Conservation (phyloP, 2,797 vertebrate genomes). For the Microtus agrestis region DNA sequence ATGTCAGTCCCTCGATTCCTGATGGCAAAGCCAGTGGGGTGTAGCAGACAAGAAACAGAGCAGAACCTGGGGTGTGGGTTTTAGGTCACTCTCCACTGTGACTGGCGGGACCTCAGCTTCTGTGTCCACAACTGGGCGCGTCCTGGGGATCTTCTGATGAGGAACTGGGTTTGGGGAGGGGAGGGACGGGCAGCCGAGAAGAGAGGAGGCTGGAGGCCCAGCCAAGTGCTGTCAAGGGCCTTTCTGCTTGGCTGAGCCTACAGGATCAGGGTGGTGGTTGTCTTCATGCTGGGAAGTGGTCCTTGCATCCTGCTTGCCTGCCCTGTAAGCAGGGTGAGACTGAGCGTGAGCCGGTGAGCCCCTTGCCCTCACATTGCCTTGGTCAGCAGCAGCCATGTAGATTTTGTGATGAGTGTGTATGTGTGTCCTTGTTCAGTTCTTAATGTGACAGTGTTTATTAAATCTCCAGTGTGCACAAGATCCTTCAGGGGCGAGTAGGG, state of each 20-base stretch:
- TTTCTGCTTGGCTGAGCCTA: not conserved
- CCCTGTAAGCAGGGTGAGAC: not conserved
- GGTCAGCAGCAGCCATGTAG: rapidly evolving
- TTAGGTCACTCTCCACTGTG: not conserved
- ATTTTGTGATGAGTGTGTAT: not conserved
- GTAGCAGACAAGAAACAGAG: rapidly evolving
- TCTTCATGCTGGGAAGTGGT: not conserved
- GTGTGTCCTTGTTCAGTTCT: no score
- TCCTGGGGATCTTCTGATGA: not conserved
- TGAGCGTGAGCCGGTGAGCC: rapidly evolving
- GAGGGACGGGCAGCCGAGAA: not conserved
- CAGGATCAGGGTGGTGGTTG: not conserved
- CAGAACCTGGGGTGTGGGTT: rapidly evolving
- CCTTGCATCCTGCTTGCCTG: rapidly evolving
- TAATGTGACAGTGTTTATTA: rapidly evolving
- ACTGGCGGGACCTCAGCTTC: rapidly evolving
- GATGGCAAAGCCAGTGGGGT: rapidly evolving
- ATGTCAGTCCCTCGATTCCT: not conserved
- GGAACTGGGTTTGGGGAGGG: rapidly evolving
- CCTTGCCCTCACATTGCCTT: not conserved
- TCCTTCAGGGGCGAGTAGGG: rapidly evolving
- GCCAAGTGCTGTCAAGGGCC: not conserved
- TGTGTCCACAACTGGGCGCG: not conserved
- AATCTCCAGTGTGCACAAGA: rapidly evolving
- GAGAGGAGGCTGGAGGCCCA: not conserved